Evolutionary conservation across 2,888 invertebrate genomes (phyloP).

Genomic region (Sphaerophoria taeniata): DNA sequence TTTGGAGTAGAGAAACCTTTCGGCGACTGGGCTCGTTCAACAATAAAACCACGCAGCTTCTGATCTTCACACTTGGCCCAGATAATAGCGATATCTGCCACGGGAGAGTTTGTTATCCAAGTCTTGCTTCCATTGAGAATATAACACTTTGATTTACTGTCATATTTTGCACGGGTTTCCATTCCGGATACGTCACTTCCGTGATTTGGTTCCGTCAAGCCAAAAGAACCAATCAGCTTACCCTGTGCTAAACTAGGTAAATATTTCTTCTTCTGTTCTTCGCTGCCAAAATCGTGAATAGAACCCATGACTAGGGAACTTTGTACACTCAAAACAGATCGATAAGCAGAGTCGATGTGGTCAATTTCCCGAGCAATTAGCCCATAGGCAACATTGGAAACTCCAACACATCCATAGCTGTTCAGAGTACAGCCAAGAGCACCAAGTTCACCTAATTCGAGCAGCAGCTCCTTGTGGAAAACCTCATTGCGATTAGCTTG

Average conservation of each 20-base stretch:
- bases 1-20: slow-evolving; percentile 93
- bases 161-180: slow-evolving; percentile 93
- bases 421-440: slow-evolving; percentile 95
- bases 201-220: slow-evolving; percentile 98
- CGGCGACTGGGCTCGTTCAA: slow-evolving; percentile 91
- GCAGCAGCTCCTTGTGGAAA: slow-evolving; percentile 94
- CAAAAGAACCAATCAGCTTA: slow-evolving; percentile 86
- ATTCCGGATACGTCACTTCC: slow-evolving; percentile 96
- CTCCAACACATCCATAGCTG: slow-evolving; percentile 97
- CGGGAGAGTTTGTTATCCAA: slow-evolving; percentile 98
- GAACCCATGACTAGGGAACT: slow-evolving; percentile 98
- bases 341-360: slow-evolving; percentile 95
- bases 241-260: slow-evolving; percentile 87
- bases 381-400: slow-evolving; percentile 97
- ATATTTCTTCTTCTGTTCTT: slow-evolving; percentile 94
- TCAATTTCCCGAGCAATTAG: slow-evolving; percentile 96
- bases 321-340: slow-evolving; percentile 98
- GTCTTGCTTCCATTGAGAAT: slow-evolving; percentile 96
- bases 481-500: slow-evolving; percentile 95
- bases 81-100: slow-evolving; percentile 95
- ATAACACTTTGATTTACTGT: slow-evolving; percentile 92
- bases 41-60: slow-evolving; percentile 94
- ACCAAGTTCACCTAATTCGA: slow-evolving; percentile 96
- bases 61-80: slow-evolving; percentile 96
- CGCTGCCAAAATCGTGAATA: slow-evolving; percentile 94